Evolutionary conservation across 2,888 invertebrate species (phyloP), one percentile per base, ranked within the genome.

Genomic region (Prosopocoilus inquinatus): DNA sequence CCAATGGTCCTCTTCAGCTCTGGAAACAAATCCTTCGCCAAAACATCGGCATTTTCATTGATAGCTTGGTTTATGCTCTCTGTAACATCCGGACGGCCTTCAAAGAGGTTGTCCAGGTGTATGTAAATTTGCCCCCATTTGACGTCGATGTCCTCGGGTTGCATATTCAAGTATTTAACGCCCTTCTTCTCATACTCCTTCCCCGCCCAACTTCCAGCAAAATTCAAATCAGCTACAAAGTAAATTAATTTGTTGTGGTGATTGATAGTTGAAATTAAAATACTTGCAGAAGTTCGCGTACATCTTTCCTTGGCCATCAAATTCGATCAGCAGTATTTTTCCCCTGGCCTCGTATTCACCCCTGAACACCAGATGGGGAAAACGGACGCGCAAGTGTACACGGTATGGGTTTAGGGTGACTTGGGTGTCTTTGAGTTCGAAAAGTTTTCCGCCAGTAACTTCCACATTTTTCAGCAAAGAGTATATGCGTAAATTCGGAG

Each of bases 1-100:
- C 59, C 58, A 8, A 71, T 59, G 2, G 67, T 64, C 36, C 67
- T 60, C 48, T 65, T 59, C 16, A 77, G 59, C 8, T 75, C 67
- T 9, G 77, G 76, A 52, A 70, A 73, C 13, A 78, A 53, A 57
- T 77, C 77, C 41, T 70, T 64, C 50, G 73, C 70, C 3, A 78
- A 61, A 20, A 66, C 66, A 38, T 75, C 67, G 36, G 73, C 68
- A 57, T 78, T 78, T 41, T 75, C 74, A 53, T 71, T 74, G 49
- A 78, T 72, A 2, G 74, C 68, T 43, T 64, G 64, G 56, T 77
- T 77, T 9, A 75, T 72, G 3, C 69, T 58, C 34, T 64, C 61
- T 20, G 66, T 67, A 5, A 72, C 38, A 41, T 64, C 62, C 50
- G 66, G 61, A 57, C 70, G 69, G 2, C 64, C 67, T 13, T 63